phyloP scores from a whole-genome alignment of 2,888 invertebrate species.

The Polymixis flavicincta region DNA sequence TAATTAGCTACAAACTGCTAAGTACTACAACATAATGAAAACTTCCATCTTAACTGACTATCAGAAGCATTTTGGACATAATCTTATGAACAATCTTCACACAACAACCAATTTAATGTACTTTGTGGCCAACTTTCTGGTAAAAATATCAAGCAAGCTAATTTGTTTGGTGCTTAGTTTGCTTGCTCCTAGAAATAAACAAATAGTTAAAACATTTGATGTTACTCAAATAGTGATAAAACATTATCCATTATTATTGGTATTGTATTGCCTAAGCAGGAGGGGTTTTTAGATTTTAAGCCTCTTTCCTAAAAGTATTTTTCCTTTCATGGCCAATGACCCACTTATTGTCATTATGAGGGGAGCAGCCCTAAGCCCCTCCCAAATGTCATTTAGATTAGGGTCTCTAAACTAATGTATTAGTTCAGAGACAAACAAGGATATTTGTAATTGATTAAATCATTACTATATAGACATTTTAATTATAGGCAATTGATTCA shows the following conservation, averaged over 20 bases:
- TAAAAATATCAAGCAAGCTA: neutral
- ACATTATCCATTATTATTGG: neutral
- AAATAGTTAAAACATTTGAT: constrained; percentile 4
- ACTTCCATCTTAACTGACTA: constrained; percentile 21
- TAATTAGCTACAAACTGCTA: constrained; percentile 21
- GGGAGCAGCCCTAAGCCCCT: neutral
- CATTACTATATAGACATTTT: neutral
- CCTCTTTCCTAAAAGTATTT: neutral
- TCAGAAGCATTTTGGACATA: neutral
- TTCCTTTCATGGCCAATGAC: neutral
- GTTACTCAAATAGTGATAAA: neutral
- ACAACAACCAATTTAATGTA: neutral
- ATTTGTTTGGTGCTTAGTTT: constrained; percentile 18
- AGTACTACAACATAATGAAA: constrained; percentile 30
- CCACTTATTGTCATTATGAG: neutral
- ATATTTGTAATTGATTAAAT: neutral
- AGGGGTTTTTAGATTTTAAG: neutral
- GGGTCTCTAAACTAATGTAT: constrained; percentile 6
- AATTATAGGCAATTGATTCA: neutral
- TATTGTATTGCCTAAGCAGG: neutral
- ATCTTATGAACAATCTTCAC: constrained; percentile 15
- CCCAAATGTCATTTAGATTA: neutral
- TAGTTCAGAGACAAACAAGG: constrained; percentile 6
- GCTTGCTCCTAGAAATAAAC: constrained; percentile 38
- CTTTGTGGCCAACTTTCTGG: constrained; percentile 5